Percentiles rank a stretch among this genome's conserved stretches.
Evolutionary conservation across 2,113 vertebrate genomes (phyloP).

Genomic region (Rhizomys pruinosus): DNA sequence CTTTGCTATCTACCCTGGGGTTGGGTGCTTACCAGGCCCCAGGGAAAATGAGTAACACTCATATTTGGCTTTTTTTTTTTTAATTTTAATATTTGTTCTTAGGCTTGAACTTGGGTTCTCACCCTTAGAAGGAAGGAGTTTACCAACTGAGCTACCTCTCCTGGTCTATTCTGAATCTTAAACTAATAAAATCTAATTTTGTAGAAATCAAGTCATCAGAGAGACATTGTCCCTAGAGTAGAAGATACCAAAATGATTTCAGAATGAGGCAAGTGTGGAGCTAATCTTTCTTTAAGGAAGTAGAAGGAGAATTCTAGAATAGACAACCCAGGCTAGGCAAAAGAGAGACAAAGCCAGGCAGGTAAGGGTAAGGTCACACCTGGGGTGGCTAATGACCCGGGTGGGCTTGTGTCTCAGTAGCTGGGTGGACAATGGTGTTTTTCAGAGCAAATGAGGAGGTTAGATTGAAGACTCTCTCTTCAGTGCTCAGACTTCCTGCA

Average conservation of each 20-base stretch:
- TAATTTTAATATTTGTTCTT: neutral
- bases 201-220: neutral
- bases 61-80: too few relatives aligned
- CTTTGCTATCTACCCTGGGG: too few relatives aligned
- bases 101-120: neutral
- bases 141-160: neutral
- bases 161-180: slow-evolving; percentile 4
- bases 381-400: slow-evolving; percentile 30
- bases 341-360: neutral
- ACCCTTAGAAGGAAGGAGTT: neutral
- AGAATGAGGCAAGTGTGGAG: neutral
- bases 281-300: slow-evolving; percentile 49
- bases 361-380: neutral
- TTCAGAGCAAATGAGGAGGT: neutral
- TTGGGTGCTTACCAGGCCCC: neutral
- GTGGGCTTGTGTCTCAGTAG: slow-evolving; percentile 51
- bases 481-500: neutral
- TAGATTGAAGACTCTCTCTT: slow-evolving; percentile 26
- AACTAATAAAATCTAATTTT: slow-evolving; percentile 43
- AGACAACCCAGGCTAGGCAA: neutral
- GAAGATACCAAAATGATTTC: slow-evolving; percentile 41
- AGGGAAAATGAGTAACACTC: neutral
- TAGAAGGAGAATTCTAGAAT: neutral
- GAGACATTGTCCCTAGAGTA: neutral
- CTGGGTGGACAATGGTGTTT: neutral